Evolutionary conservation across 2,797 vertebrate species (phyloP).

Genomic region (Hoplostethus atlanticus): DNA sequence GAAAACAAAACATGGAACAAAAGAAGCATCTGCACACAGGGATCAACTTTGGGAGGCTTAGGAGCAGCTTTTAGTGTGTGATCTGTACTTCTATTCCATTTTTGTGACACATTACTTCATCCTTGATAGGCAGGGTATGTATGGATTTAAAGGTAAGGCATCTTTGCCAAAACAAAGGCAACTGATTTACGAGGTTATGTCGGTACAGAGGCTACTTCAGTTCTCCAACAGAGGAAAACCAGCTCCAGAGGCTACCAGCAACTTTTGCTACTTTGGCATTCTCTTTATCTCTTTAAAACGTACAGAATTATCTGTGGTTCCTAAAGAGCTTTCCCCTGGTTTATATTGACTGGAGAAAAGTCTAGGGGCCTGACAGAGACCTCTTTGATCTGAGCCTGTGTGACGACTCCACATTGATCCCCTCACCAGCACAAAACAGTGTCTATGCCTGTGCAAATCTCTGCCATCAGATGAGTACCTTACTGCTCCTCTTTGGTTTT

Average conservation of each 20-base stretch:
- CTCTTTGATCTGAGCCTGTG: slow-evolving; percentile 91
- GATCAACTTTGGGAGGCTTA: too few species aligned
- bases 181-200: not conserved
- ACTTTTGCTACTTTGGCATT: slow-evolving; percentile 39
- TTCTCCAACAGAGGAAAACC: slow-evolving; percentile 5
- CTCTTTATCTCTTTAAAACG: slow-evolving; percentile 79
- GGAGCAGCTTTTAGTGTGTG: too few species aligned
- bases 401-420: slow-evolving; percentile 92
- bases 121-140: too few species aligned
- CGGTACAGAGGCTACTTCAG: not conserved
- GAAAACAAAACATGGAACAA: too few species aligned
- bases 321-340: slow-evolving; percentile 87
- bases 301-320: slow-evolving; percentile 88
- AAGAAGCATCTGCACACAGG: too few species aligned
- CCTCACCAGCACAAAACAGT: slow-evolving; percentile 80
- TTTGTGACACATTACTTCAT: too few species aligned
- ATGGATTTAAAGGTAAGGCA: too few species aligned
- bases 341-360: slow-evolving; percentile 76
- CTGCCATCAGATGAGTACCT: slow-evolving; percentile 84
- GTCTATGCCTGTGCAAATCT: slow-evolving; percentile 69
- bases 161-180: not conserved
- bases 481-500: slow-evolving; percentile 5
- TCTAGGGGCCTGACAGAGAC: slow-evolving; percentile 64
- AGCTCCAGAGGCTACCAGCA: slow-evolving; percentile 63
- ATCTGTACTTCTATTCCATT: too few species aligned